A percentile compares a stretch with the other conserved stretches of the same genome.
These are phyloP conservation scores for Pangasius larnaudii DNA, from an alignment of 2,797 vertebrate species.

Conservation along the genomic window DNA sequence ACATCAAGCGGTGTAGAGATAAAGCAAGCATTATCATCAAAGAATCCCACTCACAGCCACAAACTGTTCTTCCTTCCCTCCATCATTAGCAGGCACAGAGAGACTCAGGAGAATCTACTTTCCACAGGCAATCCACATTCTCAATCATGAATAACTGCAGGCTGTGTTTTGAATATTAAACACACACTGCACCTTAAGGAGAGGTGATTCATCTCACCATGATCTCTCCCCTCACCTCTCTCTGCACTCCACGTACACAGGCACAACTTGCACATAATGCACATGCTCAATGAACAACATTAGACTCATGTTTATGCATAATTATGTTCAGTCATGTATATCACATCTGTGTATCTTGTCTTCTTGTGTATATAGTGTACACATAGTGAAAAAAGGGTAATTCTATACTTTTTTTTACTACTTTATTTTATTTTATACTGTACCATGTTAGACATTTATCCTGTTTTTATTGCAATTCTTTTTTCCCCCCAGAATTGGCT, in stretches of 20 bases:
- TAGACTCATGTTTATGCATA: background rate
- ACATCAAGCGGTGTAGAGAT: background rate
- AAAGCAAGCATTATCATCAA: no score
- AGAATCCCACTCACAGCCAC: background rate
- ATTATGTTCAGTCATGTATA: background rate
- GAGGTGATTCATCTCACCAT: constrained; percentile 9
- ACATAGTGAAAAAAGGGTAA: background rate
- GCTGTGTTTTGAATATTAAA: background rate
- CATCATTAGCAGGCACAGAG: background rate
- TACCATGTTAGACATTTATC: background rate
- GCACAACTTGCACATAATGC: background rate
- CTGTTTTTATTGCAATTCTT: background rate
- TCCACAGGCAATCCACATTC: background rate
- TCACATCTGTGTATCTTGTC: background rate
- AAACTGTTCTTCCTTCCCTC: background rate
- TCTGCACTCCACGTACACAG: background rate
- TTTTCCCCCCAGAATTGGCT: background rate
- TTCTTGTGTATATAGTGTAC: background rate
- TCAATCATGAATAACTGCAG: constrained; percentile 1
- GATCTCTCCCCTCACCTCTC: background rate
- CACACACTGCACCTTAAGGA: background rate
- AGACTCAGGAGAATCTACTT: background rate
- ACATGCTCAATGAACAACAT: no score
- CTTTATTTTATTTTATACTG: background rate
- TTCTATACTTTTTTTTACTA: background rate